These are phyloP conservation scores for Orientallactaga sibirica DNA, from an alignment of 2,797 vertebrate species.

Conservation along the genomic window DNA sequence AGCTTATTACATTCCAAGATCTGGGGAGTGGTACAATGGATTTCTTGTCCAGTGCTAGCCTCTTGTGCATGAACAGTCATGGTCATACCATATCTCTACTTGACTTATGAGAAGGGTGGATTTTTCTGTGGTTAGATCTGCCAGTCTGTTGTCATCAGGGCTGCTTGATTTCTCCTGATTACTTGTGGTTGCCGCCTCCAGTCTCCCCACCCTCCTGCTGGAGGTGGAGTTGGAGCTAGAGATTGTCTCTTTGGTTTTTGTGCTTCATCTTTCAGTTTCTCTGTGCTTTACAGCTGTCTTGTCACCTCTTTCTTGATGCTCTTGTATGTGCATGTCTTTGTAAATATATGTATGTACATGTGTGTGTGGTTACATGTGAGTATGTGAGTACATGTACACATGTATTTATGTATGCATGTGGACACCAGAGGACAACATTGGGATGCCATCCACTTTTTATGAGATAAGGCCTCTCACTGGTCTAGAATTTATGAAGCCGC, in stretches of 20 bases:
- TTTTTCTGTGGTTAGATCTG: background rate
- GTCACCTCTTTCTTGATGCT: background rate
- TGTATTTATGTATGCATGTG: too few relatives aligned
- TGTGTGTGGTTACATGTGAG: too few relatives aligned
- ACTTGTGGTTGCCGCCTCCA: background rate
- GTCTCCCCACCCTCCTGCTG: background rate
- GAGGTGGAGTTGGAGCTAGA: background rate
- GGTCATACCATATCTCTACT: too few relatives aligned
- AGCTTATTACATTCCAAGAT: background rate
- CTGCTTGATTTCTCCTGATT: background rate
- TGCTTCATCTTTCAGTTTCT: background rate
- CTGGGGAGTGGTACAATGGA: background rate
- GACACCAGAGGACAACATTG: too few relatives aligned
- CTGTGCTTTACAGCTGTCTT: too few relatives aligned
- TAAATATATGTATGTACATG: too few relatives aligned
- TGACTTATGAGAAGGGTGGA: too few relatives aligned
- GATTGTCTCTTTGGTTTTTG: background rate
- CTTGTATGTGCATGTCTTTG: too few relatives aligned
- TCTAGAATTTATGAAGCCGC: too few relatives aligned
- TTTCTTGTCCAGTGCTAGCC: background rate
- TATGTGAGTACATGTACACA: too few relatives aligned
- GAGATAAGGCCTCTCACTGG: too few relatives aligned
- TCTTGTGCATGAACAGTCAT: background rate
- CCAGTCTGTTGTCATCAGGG: background rate
- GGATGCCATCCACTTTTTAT: too few relatives aligned